A percentile compares a stretch with the other conserved stretches of the same genome.
Conservation (phyloP, 2,113 vertebrate species). For the Melierax canorus region DNA sequence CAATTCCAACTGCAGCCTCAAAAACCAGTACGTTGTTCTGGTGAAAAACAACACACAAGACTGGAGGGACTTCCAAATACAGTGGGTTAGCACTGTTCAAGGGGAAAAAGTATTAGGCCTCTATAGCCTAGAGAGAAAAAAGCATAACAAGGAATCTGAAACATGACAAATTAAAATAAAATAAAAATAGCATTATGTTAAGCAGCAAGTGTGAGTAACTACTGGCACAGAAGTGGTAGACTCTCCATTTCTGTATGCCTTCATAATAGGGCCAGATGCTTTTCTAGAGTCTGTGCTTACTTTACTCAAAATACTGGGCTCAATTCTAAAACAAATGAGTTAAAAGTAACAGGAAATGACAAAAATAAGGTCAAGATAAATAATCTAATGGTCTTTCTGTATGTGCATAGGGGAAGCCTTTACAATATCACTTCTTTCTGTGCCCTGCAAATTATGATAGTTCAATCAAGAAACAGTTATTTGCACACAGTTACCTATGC, state of each 20-base stretch:
- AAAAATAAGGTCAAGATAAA: not conserved
- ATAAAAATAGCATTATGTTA: not conserved
- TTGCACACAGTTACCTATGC: not conserved
- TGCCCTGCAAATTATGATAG: not conserved
- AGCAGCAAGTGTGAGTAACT: not conserved
- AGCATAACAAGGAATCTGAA: not conserved
- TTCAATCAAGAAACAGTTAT: not conserved
- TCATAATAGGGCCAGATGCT: not conserved
- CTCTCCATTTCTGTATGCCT: not conserved
- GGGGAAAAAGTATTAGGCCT: not conserved
- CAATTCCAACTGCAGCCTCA: not conserved
- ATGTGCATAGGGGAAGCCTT: not conserved
- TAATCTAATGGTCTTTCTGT: not conserved
- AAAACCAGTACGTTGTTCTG: not conserved
- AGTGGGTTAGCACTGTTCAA: not conserved
- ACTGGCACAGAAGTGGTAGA: not conserved
- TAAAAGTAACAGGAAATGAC: not conserved
- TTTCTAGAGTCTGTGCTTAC: not conserved
- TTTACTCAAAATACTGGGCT: not conserved
- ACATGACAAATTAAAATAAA: not conserved
- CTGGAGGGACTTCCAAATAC: not conserved
- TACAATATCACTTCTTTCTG: not conserved
- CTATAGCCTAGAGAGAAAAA: not conserved
- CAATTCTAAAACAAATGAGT: not conserved
- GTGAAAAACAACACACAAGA: not conserved